Base-by-base conservation (phyloP, 2,888 invertebrate species). In the Thera britannica region DNA sequence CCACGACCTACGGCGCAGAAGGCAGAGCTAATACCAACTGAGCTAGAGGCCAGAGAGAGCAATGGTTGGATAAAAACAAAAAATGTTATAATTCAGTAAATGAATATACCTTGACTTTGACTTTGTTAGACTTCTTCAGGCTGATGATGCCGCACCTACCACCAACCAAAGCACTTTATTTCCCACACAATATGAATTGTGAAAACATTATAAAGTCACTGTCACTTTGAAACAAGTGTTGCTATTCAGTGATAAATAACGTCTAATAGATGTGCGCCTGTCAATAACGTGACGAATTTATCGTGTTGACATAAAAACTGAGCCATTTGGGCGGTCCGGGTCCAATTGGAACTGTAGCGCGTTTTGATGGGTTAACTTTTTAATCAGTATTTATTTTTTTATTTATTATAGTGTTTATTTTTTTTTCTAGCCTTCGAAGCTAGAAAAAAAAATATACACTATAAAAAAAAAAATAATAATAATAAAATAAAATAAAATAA, bases 231-330 rank as follows among this genome's bases (percentile, higher is more conserved):
- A 46, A 46, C 23, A n/a, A 51, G 9, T 41, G 62, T 65, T 68
- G 67, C 36, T 67, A 73, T 70, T 68, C 70, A 70, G 60, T 62
- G 69, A 66, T 73, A 73, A 72, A 62, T 63, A 69, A 70, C 63
- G 70, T 65, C 67, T 62, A 74, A 74, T 65, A 51, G 70, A 67
- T 64, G 61, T 58, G 62, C 63, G 57, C 51, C 64, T 75, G 75
- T 75, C 73, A 74, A 72, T 74, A 70, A 54, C 67, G 79, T 84
- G 86, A 84, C 80, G 82, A 82, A 87, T 86, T 87, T 82, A 81
- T 82, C 84, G 80, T 64, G 62, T 70, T 68, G 73, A 73, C 81
- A 83, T 81, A 77, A 83, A 84, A 84, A 79, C 67, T 77, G 77
- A 72, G 72, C 66, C 67, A 62, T 60, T 72, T 67, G 38, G 64